Conservation (phyloP, 2,113 vertebrate genomes). For the Myotis lucifugus region DNA sequence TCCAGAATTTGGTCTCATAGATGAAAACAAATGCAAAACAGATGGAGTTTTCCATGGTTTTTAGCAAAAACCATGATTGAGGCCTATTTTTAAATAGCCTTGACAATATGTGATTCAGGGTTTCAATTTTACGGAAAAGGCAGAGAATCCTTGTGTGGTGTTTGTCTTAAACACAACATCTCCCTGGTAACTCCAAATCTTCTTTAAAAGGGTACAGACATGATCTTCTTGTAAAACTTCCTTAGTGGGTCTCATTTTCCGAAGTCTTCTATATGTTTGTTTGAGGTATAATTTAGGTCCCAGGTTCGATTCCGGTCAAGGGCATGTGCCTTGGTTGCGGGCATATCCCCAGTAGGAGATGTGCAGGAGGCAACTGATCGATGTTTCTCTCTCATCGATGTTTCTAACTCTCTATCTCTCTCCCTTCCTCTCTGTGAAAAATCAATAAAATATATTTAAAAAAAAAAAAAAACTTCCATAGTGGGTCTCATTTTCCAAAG, state of each 20-base stretch:
- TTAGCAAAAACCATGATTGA: background rate
- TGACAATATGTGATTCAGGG: background rate
- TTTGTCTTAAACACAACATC: background rate
- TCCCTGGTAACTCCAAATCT: background rate
- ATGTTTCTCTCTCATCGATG: too few relatives aligned
- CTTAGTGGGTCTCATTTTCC: background rate
- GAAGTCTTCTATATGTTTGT: background rate
- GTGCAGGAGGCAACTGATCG: too few relatives aligned
- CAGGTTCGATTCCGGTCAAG: too few relatives aligned
- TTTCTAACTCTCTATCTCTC: too few relatives aligned
- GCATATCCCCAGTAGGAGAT: too few relatives aligned
- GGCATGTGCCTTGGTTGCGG: too few relatives aligned
- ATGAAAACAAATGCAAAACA: constrained; percentile 13
- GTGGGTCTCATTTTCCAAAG: background rate
- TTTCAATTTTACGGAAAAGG: background rate
- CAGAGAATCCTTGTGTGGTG: background rate
- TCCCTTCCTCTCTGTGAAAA: too few relatives aligned
- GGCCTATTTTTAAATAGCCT: background rate
- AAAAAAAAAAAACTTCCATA: background rate
- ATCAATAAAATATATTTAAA: too few relatives aligned
- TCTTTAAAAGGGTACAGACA: background rate
- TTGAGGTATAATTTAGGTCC: background rate
- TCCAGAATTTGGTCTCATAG: background rate
- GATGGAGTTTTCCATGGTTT: background rate
- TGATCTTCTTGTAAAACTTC: constrained; percentile 11